Percentiles rank a stretch among this genome's conserved stretches.
phyloP scores from a whole-genome alignment of 2,797 vertebrate species.

The Typhlichthys subterraneus region DNA sequence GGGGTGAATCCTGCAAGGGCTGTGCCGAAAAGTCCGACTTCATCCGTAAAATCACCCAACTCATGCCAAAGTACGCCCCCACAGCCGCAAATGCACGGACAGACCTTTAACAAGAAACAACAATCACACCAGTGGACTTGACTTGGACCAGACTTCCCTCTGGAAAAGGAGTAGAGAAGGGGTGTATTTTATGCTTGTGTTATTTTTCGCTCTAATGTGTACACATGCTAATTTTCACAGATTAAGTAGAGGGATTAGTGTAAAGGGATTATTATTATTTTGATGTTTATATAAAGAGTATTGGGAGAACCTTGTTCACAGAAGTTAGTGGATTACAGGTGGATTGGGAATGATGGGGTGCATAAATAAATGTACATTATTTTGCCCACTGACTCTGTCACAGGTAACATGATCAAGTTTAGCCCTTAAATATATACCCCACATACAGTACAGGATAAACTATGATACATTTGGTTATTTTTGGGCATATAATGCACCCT shows the following conservation, averaged over 20 bases:
- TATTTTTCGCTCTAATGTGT: constrained; percentile 3
- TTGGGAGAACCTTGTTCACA: constrained; percentile 9
- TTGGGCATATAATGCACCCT: no score
- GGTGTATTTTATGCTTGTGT: constrained; percentile 14
- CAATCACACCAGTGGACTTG: constrained; percentile 27
- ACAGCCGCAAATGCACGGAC: constrained; percentile 88
- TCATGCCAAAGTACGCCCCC: constrained; percentile 95
- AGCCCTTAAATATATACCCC: no score
- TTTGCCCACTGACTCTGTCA: no score
- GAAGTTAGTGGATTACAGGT: background rate
- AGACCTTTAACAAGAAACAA: constrained; percentile 78
- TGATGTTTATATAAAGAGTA: background rate
- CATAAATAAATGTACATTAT: background rate
- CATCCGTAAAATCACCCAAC: constrained; percentile 94
- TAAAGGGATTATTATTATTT: background rate
- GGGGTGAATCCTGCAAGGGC: constrained; percentile 95
- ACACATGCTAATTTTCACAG: constrained; percentile 6
- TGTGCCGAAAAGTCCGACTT: constrained; percentile 96
- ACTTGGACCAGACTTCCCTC: constrained; percentile 26
- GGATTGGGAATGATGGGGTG: background rate
- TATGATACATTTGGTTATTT: no score
- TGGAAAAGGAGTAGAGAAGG: background rate
- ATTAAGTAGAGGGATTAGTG: constrained; percentile 16
- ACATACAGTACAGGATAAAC: no score
- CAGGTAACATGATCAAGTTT: no score